Conservation (phyloP, 2,888 invertebrate species). For the Frankliniella fusca region DNA sequence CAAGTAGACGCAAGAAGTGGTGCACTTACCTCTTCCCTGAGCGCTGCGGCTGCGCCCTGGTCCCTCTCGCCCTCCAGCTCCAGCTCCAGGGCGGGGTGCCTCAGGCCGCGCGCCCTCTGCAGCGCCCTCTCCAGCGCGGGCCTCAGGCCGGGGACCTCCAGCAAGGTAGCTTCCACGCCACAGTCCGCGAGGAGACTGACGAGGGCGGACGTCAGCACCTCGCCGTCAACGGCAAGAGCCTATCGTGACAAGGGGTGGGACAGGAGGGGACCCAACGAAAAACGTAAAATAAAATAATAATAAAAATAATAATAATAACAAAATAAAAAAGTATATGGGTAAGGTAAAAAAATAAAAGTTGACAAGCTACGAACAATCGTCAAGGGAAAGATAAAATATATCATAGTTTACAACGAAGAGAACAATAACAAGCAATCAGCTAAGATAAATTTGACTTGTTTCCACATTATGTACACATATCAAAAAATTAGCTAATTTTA, state of each 20-base stretch:
- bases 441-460: slow-evolving; percentile 27
- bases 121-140: slow-evolving; percentile 32
- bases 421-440: slow-evolving; percentile 29
- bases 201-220: slow-evolving; percentile 23
- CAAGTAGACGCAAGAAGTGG: no score
- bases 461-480: slow-evolving; percentile 28
- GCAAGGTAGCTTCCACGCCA: not conserved
- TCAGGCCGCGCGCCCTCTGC: slow-evolving; percentile 3
- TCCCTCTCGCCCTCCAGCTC: not conserved
- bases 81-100: not conserved
- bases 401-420: slow-evolving; percentile 21
- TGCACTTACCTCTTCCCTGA: not conserved
- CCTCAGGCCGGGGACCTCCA: slow-evolving; percentile 5
- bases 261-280: not conserved
- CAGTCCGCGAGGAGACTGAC: not conserved
- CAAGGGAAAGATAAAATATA: slow-evolving; percentile 30
- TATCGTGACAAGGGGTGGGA: not conserved
- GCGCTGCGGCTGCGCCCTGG: not conserved
- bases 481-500: slow-evolving; percentile 26
- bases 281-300: slow-evolving; percentile 29
- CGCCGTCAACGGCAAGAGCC: not conserved
- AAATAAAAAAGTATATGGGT: slow-evolving; percentile 25
- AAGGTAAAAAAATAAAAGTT: slow-evolving; percentile 32
- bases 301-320: slow-evolving; percentile 27
- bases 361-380: slow-evolving; percentile 31